Evolutionary conservation across 2,888 invertebrate species (phyloP), one percentile per base, ranked within the genome.

Genomic region (Polymixis lichenea): DNA sequence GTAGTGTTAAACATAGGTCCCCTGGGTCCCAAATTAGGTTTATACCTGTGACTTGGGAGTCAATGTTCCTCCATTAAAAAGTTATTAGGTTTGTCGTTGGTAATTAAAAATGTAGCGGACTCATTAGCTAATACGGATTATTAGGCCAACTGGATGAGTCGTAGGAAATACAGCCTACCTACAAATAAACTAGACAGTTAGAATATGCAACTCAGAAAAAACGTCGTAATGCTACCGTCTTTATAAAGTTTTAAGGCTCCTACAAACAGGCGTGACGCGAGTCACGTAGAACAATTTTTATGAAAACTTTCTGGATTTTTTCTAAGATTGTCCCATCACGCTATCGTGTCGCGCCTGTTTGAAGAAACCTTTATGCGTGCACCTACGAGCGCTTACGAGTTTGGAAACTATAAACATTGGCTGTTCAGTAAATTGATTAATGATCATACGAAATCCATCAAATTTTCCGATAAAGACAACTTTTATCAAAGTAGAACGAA

Each of bases 401-500:
- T 76, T 38, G 8, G 3, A 28, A 60, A 32, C 28, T 38, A 4
- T 28, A 25, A 61, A 61, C 25, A n/a, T 56, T 49, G 2, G 9
- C n/a, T 43, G 11, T 15, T 28, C 53, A 19, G 6, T 58, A n/a
- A 68, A 61, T 76, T 76, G 76, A 76, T 79, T 69, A 64, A 64
- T 61, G 58, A 55, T 53, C 60, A 55, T 17, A 22, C n/a, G 15
- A 61, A 71, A 58, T 38, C 8, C 25, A 32, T 49, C 19, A 25
- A 11, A 53, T 58, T 49, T 60, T 62, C 1, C 17, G 11, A 17
- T 43, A 25, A 60, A 60, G 22, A 80, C 19, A 61, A 56, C 73
- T 56, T 56, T 76, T 25, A 69, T 25, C 4, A 32, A 70, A 60
- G 32, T 51, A 55, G 32, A 74, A 67, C 56, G 32, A 74, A 67